phyloP scores from a whole-genome alignment of 2,797 vertebrate genomes.

The Coregonus ussuriensis region DNA sequence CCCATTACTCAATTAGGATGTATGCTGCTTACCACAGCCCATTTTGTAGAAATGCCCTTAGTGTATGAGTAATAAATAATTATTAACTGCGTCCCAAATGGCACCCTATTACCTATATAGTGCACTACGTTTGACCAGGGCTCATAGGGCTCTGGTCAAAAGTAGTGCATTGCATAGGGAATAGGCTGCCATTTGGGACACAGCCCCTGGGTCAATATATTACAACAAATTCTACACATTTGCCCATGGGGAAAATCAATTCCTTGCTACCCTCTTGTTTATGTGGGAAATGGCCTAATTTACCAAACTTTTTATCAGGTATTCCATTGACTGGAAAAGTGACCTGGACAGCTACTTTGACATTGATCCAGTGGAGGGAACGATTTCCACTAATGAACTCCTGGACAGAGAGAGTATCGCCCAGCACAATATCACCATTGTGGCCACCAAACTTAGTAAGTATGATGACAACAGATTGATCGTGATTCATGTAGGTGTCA shows the following conservation, averaged over 20 bases:
- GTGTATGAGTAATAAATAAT: slow-evolving; percentile 67
- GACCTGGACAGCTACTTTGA: slow-evolving; percentile 93
- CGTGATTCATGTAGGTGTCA: slow-evolving; percentile 46
- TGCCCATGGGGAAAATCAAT: slow-evolving; percentile 38
- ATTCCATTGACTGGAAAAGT: slow-evolving; percentile 94
- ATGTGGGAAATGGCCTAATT: slow-evolving; percentile 29
- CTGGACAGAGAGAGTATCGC: slow-evolving; percentile 91
- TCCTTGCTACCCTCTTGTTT: slow-evolving; percentile 34
- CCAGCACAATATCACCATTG: slow-evolving; percentile 94
- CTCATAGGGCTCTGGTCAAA: too few species aligned
- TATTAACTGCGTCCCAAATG: slow-evolving; percentile 33
- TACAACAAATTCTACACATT: slow-evolving; percentile 58
- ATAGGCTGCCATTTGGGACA: too few species aligned
- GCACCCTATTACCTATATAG: background rate
- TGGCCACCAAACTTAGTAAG: slow-evolving; percentile 98
- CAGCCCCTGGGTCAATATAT: slow-evolving; percentile 11
- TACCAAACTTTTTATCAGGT: slow-evolving; percentile 76
- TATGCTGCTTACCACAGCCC: slow-evolving; percentile 60
- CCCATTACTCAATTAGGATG: slow-evolving; percentile 62
- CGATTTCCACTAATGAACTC: slow-evolving; percentile 91
- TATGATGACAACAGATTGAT: slow-evolving; percentile 66
- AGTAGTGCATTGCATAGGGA: too few species aligned
- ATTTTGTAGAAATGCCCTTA: slow-evolving; percentile 70
- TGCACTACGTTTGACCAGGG: too few species aligned
- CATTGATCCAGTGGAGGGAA: slow-evolving; percentile 92